A percentile compares a stretch with the other conserved stretches of the same genome.
Conservation (phyloP, 2,113 vertebrate species). For the Benitochromis conjunctus region DNA sequence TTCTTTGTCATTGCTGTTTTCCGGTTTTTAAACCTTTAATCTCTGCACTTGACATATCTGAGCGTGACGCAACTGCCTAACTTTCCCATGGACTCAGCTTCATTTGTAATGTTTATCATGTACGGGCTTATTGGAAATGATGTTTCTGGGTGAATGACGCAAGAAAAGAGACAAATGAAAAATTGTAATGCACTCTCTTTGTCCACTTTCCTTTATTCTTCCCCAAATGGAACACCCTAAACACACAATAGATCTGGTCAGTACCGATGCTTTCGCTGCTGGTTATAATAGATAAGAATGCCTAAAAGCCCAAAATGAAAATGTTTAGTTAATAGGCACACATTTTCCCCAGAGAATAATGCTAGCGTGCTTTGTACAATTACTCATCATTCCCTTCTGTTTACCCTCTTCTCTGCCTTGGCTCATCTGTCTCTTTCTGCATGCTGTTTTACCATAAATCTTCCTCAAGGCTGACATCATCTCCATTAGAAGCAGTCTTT, state of each 20-base stretch:
- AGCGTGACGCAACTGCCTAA: not conserved
- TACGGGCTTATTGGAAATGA: not conserved
- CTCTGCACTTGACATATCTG: not conserved
- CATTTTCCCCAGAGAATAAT: not conserved
- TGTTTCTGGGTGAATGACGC: not conserved
- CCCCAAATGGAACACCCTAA: not conserved
- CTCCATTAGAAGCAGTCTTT: slow-evolving; percentile 17
- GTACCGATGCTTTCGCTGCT: not conserved
- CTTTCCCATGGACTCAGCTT: not conserved
- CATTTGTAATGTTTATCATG: not conserved
- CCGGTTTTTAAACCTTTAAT: not conserved
- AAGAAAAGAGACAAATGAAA: not conserved
- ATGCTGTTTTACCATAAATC: slow-evolving; percentile 5
- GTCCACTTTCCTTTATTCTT: not conserved
- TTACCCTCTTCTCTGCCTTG: not conserved
- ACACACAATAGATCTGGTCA: not conserved
- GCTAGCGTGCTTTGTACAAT: not conserved
- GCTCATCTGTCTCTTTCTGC: not conserved
- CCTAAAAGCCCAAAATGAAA: not conserved
- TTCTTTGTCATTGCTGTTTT: not conserved
- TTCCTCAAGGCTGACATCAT: not conserved
- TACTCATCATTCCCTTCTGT: not conserved
- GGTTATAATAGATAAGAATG: not conserved
- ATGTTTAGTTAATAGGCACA: not conserved
- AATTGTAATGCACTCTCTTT: not conserved